Evolutionary conservation across 2,797 vertebrate genomes (phyloP), one percentile per base, ranked within the genome.

Genomic region (Echiichthys vipera): DNA sequence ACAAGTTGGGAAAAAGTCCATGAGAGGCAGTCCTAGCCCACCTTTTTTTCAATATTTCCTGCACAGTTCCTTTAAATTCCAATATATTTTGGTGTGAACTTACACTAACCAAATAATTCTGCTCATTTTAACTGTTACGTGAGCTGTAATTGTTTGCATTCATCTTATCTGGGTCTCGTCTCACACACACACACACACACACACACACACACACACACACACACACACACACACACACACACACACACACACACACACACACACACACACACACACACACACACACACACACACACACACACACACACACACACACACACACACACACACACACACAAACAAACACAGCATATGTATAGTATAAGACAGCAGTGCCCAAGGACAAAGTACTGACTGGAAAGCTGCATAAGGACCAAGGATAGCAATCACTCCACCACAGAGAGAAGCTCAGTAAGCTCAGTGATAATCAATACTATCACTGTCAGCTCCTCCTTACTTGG

Each of bases 401-500:
- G 45, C 42, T 62, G 54, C 47, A 65, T 40, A 20, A 59, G 56
- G 39, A 47, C 29, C n/a, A n/a, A 43, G 32, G 36, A 67, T 0
- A 54, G 67, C 51, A 11, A 50, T 81, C 72, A 42, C 29, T 74
- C 59, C 42, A 42, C 74, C 51, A 65, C 67, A 36, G 37, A 65
- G 1, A 64, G 64, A 59, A 42, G 40, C 53, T n/a, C 9, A 25
- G 14, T 59, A 65, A 78, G 56, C 78, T 79, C 67, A 64, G 3
- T 54, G 49, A 72, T 68, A 76, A 88, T 87, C 80, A 77, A 85
- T 86, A 84, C 50, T 65, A 63, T 84, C 47, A 36, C 65, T 81
- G 71, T 68, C 81, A 77, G 57, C 69, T 71, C 53, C 68, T 73
- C 62, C 75, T 72, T 43, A 80, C 80, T 71, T 65, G 56, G 10